Percentiles rank a stretch among this genome's conserved stretches.
Conservation (phyloP, 2,797 vertebrate species). For the Paratrypauchen microcephalus region DNA sequence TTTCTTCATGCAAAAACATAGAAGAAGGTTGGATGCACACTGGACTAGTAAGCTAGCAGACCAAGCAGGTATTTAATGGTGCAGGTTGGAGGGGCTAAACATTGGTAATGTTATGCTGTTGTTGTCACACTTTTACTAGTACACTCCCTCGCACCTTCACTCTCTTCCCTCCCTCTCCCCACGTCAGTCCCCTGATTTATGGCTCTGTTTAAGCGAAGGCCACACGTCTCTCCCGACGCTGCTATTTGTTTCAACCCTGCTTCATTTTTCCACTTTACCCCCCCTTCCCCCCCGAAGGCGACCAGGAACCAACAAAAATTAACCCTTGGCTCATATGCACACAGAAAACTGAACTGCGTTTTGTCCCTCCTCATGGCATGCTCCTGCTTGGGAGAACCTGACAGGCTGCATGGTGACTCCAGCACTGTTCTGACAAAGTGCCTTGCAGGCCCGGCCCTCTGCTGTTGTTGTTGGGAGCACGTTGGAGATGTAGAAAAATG, state of each 20-base stretch:
- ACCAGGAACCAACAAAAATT: slow-evolving; percentile 71
- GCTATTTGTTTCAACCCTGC: slow-evolving; percentile 83
- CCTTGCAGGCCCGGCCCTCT: slow-evolving; percentile 43
- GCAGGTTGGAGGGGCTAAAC: slow-evolving; percentile 50
- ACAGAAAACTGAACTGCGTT: slow-evolving; percentile 37
- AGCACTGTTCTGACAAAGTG: slow-evolving; percentile 54
- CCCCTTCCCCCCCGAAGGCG: slow-evolving; percentile 66
- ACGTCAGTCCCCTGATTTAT: slow-evolving; percentile 85
- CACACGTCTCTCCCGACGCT: slow-evolving; percentile 79
- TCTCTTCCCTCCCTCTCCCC: slow-evolving; percentile 49
- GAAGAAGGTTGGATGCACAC: background rate
- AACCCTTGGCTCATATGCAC: slow-evolving; percentile 63
- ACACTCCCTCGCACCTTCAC: slow-evolving; percentile 30
- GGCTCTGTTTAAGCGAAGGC: slow-evolving; percentile 88
- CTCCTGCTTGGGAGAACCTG: slow-evolving; percentile 43
- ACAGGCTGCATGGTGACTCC: slow-evolving; percentile 48
- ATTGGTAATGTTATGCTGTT: slow-evolving; percentile 58
- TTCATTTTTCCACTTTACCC: slow-evolving; percentile 72
- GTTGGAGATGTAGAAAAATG: slow-evolving; percentile 74
- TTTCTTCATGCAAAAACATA: slow-evolving; percentile 2
- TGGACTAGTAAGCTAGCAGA: background rate
- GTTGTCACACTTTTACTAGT: slow-evolving; percentile 61
- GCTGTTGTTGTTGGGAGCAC: slow-evolving; percentile 52
- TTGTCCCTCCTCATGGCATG: slow-evolving; percentile 45
- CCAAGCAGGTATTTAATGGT: slow-evolving; percentile 20